Conservation (phyloP, 2,113 vertebrate genomes). For the Uropsilus gracilis region DNA sequence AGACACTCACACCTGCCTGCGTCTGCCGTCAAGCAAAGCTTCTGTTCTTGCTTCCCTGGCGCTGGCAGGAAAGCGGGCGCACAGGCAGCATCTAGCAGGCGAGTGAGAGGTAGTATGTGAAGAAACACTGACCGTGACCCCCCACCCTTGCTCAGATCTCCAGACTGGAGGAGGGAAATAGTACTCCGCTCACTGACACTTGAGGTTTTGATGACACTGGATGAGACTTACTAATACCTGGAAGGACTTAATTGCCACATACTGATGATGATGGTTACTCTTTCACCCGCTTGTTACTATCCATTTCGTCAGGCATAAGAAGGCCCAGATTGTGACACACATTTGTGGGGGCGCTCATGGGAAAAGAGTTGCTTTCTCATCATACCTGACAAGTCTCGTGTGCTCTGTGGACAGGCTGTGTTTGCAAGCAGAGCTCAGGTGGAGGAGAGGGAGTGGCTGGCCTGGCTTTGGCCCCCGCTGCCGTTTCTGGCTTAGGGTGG, state of each 20-base stretch:
- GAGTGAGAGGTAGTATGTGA: neutral
- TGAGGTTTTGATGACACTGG: neutral
- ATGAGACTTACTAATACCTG: neutral
- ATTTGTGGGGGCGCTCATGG: neutral
- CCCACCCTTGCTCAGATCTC: neutral
- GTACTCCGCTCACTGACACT: neutral
- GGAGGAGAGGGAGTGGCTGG: neutral
- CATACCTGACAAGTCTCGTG: neutral
- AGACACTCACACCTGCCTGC: neutral
- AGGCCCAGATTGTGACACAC: neutral
- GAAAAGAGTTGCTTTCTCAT: neutral
- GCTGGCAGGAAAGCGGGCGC: neutral
- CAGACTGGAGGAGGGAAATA: neutral
- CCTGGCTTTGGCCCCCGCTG: neutral
- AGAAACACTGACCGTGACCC: neutral
- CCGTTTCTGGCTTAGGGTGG: rapidly evolving
- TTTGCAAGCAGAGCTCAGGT: neutral
- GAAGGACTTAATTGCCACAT: neutral
- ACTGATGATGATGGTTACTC: neutral
- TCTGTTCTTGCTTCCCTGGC: neutral
- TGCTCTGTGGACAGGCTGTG: neutral
- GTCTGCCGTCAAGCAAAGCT: neutral
- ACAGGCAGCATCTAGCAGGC: neutral
- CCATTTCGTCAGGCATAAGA: neutral
- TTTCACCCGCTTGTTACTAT: neutral